Evolutionary conservation across 1,140 invertebrate species (phyloP).

Genomic region (Apis dorsata): DNA sequence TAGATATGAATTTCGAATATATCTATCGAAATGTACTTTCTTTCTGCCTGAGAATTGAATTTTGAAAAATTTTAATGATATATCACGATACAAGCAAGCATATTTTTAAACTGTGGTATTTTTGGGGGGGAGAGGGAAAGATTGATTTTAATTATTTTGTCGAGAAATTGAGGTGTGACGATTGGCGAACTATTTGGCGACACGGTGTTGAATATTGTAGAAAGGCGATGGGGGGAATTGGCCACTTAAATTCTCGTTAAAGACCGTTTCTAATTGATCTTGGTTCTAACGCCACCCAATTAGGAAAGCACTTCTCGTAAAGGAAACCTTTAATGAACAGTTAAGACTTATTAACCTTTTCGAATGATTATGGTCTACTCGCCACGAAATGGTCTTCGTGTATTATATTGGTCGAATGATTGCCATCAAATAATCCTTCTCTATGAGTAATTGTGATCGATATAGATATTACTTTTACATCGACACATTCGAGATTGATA

Average conservation of each 20-base stretch:
- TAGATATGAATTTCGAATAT: too few species aligned
- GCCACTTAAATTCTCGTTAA: slow-evolving; percentile 41
- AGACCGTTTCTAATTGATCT: slow-evolving; percentile 6
- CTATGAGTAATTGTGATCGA: background rate
- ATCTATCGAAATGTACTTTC: too few species aligned
- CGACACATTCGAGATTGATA: background rate
- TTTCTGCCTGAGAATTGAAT: too few species aligned
- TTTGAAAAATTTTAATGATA: too few species aligned
- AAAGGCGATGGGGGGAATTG: background rate
- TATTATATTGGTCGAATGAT: background rate
- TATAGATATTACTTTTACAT: background rate
- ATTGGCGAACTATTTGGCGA: background rate
- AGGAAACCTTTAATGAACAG: slow-evolving; percentile 16
- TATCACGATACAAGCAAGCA: too few species aligned
- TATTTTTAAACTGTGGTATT: background rate
- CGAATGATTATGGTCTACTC: background rate
- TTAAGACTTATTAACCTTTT: slow-evolving; percentile 18
- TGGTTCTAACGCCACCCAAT: slow-evolving; percentile 20
- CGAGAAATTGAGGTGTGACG: background rate
- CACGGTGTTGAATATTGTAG: slow-evolving; percentile 7
- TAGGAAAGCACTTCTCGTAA: slow-evolving; percentile 1
- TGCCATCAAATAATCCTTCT: background rate
- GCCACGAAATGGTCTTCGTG: background rate
- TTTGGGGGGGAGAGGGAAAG: background rate
- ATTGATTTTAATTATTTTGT: background rate